These are phyloP conservation scores for Platycheirus rosarum DNA, from an alignment of 2,888 invertebrate genomes.

Conservation along the genomic window DNA sequence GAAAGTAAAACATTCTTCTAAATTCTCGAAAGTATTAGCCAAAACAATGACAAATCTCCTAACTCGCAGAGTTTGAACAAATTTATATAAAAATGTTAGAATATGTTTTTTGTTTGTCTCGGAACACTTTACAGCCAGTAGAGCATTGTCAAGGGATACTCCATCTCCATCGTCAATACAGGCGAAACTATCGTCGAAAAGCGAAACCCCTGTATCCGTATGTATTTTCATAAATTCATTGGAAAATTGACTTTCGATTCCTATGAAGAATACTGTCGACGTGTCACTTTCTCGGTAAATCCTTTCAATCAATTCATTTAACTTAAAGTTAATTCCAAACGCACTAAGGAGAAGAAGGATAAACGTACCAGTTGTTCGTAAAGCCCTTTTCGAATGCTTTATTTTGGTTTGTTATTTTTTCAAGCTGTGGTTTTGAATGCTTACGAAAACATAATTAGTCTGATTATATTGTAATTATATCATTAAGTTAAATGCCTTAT, in stretches of 20 bases:
- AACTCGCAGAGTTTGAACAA: background rate
- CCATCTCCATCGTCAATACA: no score
- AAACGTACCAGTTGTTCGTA: background rate
- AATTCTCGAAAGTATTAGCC: background rate
- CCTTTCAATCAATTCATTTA: constrained; percentile 6
- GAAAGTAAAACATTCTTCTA: constrained; percentile 1
- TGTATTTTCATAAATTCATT: constrained; percentile 3
- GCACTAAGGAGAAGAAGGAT: background rate
- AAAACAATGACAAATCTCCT: constrained; percentile 23
- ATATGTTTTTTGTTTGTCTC: background rate
- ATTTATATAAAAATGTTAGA: background rate
- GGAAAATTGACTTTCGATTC: background rate
- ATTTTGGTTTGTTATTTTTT: no score
- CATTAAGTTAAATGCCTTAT: no score
- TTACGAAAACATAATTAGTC: no score
- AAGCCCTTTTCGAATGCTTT: no score
- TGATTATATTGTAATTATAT: no score
- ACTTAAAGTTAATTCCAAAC: background rate
- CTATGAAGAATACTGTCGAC: constrained; percentile 22
- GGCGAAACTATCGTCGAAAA: background rate
- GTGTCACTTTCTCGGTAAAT: constrained; percentile 13
- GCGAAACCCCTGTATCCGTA: background rate
- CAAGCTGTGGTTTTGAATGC: no score
- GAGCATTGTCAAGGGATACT: background rate
- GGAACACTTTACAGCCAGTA: constrained; percentile 15